Evolutionary conservation across 1,140 invertebrate genomes (phyloP), one percentile per base, ranked within the genome.

Genomic region (Neoseiulus cucumeris): DNA sequence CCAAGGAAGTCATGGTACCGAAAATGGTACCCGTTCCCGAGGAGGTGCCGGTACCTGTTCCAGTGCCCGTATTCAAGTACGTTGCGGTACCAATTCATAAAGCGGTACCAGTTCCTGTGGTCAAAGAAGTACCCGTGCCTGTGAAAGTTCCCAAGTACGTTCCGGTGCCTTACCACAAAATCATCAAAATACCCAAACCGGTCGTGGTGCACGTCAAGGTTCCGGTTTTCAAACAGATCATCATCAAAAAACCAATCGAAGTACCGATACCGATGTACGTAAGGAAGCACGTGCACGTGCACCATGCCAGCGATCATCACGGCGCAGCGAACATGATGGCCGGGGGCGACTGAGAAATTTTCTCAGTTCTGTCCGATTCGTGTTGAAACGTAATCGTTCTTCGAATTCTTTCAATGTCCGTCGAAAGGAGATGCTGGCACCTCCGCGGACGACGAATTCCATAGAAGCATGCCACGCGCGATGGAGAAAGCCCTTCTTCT

Each of bases 201-300:
- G 68, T 70, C 44, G 64, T 69, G 39, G 70, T 72, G 5, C 71
- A 69, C 28, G 69, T 70, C 25, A 72, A 72, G 65, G 72, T 72
- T 9, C 72, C 72, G 18, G 65, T 72, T 20, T 72, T 71, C 67
- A 72, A 72, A 44, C 68, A 72, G 64, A 67, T 72, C 1, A 66
- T 71, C 29, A 68, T 72, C 12, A 72, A 72, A 66, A 72, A 72
- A 39, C 71, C 72, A 29, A 67, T 72, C 12, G 67, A 72, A 33
- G 70, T 72, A 7, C 72, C 72, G 51, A 71, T 72, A 1, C 72
- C 72, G 70, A 71, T 59, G 51, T 59, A 59, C 22, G 51, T 59
- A 2, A 59, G 22, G 22, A 17, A 59, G 9, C 51, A 59, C 51
- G 22, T 59, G 6, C 51, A 59, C 51, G 51, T 59, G 17, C 51